These are phyloP conservation scores for Lota lota DNA, from an alignment of 2,113 vertebrate genomes.

Conservation along the genomic window DNA sequence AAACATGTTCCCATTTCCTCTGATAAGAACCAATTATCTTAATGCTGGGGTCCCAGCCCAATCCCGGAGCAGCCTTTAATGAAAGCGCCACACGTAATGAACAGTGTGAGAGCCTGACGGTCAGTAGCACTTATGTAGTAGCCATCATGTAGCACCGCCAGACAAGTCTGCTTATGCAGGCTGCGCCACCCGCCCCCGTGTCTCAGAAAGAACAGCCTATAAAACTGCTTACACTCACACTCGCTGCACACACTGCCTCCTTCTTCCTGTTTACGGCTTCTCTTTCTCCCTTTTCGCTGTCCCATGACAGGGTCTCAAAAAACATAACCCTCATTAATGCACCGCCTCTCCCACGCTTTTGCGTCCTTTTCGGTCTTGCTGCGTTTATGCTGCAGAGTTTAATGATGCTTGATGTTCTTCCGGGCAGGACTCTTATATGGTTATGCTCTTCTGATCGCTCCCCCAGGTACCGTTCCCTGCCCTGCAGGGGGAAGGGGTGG, in stretches of 20 bases:
- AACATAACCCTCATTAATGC: too few species aligned
- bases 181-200: slow-evolving; percentile 21
- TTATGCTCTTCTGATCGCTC: slow-evolving; percentile 29
- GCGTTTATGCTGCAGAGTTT: too few species aligned
- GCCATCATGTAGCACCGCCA: slow-evolving; percentile 20
- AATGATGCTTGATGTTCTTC: neutral
- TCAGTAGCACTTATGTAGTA: slow-evolving; percentile 17
- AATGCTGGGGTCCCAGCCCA: slow-evolving; percentile 33
- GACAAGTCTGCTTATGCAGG: slow-evolving; percentile 33
- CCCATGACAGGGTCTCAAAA: too few species aligned
- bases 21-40: slow-evolving; percentile 52
- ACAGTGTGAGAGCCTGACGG: slow-evolving; percentile 35
- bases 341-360: too few species aligned
- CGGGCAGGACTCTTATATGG: slow-evolving; percentile 2
- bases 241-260: slow-evolving; percentile 17
- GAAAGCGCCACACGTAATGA: slow-evolving; percentile 50
- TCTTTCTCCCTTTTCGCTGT: too few species aligned
- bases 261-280: neutral
- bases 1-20: slow-evolving; percentile 40
- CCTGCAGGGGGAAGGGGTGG: slow-evolving; percentile 96
- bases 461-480: slow-evolving; percentile 91
- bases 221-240: slow-evolving; percentile 43
- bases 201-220: slow-evolving; percentile 54
- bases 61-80: slow-evolving; percentile 30
- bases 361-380: too few species aligned